A percentile compares a stretch with the other conserved stretches of the same genome.
phyloP scores from a whole-genome alignment of 2,888 invertebrate species.

The Camponotus fellah region DNA sequence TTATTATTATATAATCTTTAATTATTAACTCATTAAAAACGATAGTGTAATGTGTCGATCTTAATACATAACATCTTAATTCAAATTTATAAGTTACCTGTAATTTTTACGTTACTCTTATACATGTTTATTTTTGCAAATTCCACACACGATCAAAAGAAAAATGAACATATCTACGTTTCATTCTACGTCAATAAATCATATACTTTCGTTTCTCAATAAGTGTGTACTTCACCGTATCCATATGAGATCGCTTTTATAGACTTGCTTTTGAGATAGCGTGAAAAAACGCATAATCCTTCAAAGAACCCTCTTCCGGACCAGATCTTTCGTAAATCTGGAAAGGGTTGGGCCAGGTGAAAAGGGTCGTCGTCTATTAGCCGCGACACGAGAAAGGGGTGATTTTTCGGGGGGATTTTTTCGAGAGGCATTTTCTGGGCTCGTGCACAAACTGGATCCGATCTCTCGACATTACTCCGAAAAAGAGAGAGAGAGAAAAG shows the following conservation, averaged over 20 bases:
- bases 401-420: slow-evolving; percentile 61
- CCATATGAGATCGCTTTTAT: slow-evolving; percentile 21
- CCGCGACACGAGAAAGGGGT: slow-evolving; percentile 75
- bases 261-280: slow-evolving; percentile 39
- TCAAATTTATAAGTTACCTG: background rate
- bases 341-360: slow-evolving; percentile 76
- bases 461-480: slow-evolving; percentile 35
- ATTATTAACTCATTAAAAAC: background rate
- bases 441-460: slow-evolving; percentile 83
- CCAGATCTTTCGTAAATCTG: slow-evolving; percentile 64
- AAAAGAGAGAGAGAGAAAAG: slow-evolving; percentile 29
- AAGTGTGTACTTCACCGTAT: slow-evolving; percentile 18
- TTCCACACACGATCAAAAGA: background rate
- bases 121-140: background rate
- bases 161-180: background rate
- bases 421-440: slow-evolving; percentile 81
- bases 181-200: background rate
- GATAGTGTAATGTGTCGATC: background rate
- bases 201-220: background rate
- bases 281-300: slow-evolving; percentile 53
- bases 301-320: slow-evolving; percentile 38
- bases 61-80: slow-evolving; percentile 12
- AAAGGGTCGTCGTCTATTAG: slow-evolving; percentile 77
- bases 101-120: background rate
- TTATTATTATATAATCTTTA: background rate